phyloP scores from a whole-genome alignment of 2,113 vertebrate species.

The Forbesichthys papilliferus region DNA sequence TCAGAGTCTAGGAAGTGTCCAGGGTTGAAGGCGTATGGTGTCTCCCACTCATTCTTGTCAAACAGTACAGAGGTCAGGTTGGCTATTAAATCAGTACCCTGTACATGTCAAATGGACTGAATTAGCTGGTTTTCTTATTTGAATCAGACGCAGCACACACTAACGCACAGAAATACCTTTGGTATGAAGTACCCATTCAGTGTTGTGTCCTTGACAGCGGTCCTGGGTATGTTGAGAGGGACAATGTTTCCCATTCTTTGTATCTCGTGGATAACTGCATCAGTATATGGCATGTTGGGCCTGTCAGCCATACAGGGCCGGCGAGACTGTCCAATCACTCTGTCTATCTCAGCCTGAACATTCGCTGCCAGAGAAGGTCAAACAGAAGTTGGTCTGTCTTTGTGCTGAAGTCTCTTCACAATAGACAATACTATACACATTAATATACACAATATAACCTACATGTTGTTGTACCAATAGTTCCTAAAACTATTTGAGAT shows the following conservation, averaged over 20 bases:
- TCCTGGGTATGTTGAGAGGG: conserved; percentile 75
- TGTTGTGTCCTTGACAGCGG: conserved; percentile 56
- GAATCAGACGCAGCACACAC: not conserved
- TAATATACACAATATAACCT: no score
- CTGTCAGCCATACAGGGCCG: conserved; percentile 75
- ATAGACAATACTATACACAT: no score
- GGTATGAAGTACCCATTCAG: conserved; percentile 78
- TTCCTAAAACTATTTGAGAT: no score
- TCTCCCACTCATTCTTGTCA: conserved; percentile 83
- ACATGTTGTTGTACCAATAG: no score
- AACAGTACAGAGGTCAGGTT: conserved; percentile 81
- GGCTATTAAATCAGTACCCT: conserved; percentile 77
- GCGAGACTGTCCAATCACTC: conserved; percentile 61
- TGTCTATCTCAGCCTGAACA: conserved; percentile 77
- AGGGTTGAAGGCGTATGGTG: conserved; percentile 83
- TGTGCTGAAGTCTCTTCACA: no score
- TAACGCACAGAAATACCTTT: conserved; percentile 65
- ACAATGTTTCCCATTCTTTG: conserved; percentile 82
- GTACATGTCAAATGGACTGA: not conserved
- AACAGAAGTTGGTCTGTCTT: not conserved
- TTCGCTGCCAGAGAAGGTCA: conserved; percentile 38
- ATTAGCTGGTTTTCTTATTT: not conserved
- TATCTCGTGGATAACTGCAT: conserved; percentile 84
- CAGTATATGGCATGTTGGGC: conserved; percentile 80
- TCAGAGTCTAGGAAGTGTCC: conserved; percentile 85